phyloP scores from a whole-genome alignment of 2,797 vertebrate genomes.

The Yasuhikotakia modesta region DNA sequence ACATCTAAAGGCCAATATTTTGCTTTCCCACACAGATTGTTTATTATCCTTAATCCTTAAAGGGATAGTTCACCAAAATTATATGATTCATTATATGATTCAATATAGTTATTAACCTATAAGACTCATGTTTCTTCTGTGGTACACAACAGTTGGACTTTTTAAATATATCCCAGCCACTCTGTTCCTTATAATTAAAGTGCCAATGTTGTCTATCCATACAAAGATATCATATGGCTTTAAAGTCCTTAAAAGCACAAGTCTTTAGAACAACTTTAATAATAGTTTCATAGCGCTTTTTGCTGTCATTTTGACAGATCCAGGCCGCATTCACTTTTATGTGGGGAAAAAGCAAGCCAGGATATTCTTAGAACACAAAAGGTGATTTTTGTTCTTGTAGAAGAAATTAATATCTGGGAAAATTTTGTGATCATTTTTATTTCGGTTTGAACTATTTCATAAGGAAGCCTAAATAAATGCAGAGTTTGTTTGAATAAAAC shows the following conservation, averaged over 20 bases:
- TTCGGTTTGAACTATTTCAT: neutral
- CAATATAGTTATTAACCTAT: neutral
- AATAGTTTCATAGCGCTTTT: too few relatives aligned
- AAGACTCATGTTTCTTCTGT: neutral
- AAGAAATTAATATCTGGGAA: neutral
- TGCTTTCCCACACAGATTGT: constrained; percentile 17
- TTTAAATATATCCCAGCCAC: too few relatives aligned
- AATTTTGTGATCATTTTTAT: neutral
- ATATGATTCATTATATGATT: neutral
- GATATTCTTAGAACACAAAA: neutral
- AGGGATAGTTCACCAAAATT: neutral
- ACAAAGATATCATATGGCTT: too few relatives aligned
- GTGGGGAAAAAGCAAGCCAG: too few relatives aligned
- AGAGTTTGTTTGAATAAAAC: too few relatives aligned
- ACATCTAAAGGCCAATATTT: constrained; percentile 21
- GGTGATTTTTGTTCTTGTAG: neutral
- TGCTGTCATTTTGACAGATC: neutral
- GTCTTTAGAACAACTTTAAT: too few relatives aligned
- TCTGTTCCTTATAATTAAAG: too few relatives aligned
- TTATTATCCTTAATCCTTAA: constrained; percentile 16
- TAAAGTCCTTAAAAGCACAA: too few relatives aligned
- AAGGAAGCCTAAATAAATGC: neutral
- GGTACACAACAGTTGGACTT: neutral
- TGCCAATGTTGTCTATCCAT: too few relatives aligned
- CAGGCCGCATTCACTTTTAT: neutral